These are phyloP conservation scores for Drepana arcuata DNA, from an alignment of 1,140 invertebrate species.

Conservation along the genomic window DNA sequence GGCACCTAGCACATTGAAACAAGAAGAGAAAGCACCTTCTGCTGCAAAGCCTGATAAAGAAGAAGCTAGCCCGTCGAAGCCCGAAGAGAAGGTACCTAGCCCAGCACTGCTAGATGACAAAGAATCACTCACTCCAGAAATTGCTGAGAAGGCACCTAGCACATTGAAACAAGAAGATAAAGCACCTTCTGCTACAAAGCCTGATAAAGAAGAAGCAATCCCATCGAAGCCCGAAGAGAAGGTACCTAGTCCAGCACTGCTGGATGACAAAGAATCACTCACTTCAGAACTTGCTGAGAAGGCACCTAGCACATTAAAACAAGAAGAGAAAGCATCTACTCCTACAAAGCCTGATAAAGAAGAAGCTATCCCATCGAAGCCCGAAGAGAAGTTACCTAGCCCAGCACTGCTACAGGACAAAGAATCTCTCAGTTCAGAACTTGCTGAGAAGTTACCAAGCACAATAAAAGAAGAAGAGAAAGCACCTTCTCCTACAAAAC, in stretches of 20 bases:
- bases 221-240: not conserved
- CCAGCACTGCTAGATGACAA: not conserved
- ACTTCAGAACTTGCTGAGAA: conserved; percentile 4
- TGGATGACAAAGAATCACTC: too few species aligned
- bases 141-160: not conserved
- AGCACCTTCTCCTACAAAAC: too few species aligned
- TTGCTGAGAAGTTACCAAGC: not conserved
- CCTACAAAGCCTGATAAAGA: not conserved
- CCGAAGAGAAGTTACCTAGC: not conserved
- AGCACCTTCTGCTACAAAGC: not conserved
- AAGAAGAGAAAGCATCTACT: not conserved
- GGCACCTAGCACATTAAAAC: not conserved
- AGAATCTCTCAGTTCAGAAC: not conserved
- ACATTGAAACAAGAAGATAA: not conserved
- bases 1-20: too few species aligned
- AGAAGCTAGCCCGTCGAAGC: not conserved
- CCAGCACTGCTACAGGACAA: not conserved
- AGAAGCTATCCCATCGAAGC: not conserved
- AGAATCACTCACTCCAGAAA: too few species aligned
- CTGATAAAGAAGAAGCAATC: not conserved
- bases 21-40: not conserved
- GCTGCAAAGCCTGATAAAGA: not conserved
- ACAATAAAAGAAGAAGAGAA: not conserved
- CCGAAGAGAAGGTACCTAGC: not conserved
- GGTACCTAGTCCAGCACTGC: too few species aligned